Evolutionary conservation across 2,113 vertebrate species (phyloP).

Genomic region (Amphilophus citrinellus): DNA sequence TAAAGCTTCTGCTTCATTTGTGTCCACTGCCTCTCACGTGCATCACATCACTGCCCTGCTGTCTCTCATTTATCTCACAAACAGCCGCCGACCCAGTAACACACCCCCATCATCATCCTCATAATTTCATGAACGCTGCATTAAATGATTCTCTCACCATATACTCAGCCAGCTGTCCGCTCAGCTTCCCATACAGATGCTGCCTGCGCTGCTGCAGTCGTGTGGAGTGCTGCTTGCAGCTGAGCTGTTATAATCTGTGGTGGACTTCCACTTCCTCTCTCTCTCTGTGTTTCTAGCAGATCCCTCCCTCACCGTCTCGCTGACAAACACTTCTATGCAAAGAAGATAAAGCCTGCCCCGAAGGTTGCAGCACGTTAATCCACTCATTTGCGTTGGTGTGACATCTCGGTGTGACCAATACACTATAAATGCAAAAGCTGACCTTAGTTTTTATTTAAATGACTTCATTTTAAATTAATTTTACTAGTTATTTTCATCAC

Average conservation of each 20-base stretch:
- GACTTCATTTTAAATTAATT: neutral
- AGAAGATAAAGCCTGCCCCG: neutral
- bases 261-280: conserved; percentile 8
- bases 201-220: neutral
- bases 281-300: neutral
- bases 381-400: neutral
- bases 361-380: neutral
- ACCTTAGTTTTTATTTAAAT: neutral
- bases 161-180: neutral
- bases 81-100: neutral
- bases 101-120: fast-evolving
- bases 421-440: neutral
- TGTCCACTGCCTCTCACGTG: neutral
- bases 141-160: neutral
- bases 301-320: neutral
- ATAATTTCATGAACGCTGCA: neutral
- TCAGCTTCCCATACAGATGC: conserved; percentile 25
- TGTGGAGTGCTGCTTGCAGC: neutral
- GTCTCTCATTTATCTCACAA: fast-evolving
- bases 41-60: neutral
- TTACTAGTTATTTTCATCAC: neutral
- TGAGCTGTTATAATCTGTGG: neutral
- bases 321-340: neutral
- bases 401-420: neutral
- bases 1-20: too few species aligned